phyloP scores from a whole-genome alignment of 2,113 vertebrate genomes.

The Charina bottae region DNA sequence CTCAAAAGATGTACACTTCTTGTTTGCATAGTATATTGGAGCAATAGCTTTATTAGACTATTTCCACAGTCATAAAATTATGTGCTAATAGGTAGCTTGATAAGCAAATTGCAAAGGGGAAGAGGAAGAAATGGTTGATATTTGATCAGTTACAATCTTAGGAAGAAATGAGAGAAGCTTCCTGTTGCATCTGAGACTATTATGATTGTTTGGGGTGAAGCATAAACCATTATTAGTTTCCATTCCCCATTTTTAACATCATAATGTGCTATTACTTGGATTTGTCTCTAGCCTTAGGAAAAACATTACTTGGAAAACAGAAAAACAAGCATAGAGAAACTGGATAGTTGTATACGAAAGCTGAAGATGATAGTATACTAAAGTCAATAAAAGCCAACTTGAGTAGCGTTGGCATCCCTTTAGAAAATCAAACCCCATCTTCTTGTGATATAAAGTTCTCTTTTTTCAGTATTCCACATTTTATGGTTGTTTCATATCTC shows the following conservation, averaged over 20 bases:
- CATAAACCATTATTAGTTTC: not conserved
- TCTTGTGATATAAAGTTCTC: not conserved
- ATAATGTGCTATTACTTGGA: not conserved
- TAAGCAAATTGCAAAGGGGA: no score
- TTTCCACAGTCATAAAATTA: not conserved
- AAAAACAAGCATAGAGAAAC: not conserved
- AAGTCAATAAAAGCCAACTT: not conserved
- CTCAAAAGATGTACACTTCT: not conserved
- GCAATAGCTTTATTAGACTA: not conserved
- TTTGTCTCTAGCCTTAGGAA: not conserved
- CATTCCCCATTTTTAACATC: not conserved
- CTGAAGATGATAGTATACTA: not conserved
- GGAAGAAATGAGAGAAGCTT: no score
- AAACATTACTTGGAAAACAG: not conserved
- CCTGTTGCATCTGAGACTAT: not conserved
- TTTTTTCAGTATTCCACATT: not conserved
- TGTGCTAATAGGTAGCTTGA: no score
- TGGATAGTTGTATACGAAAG: not conserved
- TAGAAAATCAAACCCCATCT: not conserved
- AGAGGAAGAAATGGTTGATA: no score
- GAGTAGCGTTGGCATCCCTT: not conserved
- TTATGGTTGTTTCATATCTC: not conserved
- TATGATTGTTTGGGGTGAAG: not conserved
- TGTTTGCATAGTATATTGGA: not conserved
- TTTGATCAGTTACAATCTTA: no score